These are phyloP conservation scores for Gerris lacustris DNA, from an alignment of 2,888 invertebrate genomes.

Conservation along the genomic window DNA sequence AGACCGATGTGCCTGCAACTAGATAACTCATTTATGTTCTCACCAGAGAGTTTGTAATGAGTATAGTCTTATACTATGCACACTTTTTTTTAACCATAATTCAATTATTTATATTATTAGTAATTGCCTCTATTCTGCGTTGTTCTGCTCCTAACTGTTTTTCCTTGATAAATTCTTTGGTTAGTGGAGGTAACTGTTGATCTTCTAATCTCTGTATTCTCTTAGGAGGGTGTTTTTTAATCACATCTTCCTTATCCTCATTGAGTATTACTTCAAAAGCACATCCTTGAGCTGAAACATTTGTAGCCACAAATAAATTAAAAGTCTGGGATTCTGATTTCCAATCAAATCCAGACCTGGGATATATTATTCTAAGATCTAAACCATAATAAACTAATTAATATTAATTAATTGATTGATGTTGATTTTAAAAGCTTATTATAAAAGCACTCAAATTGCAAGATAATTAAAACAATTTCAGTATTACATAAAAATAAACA, in stretches of 20 bases:
- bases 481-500: no score
- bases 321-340: no score
- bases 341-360: no score
- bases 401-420: no score
- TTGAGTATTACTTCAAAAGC: constrained; percentile 50
- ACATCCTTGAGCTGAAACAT: constrained; percentile 32
- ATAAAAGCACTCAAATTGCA: no score
- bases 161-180: constrained; percentile 49
- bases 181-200: constrained; percentile 46
- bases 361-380: no score
- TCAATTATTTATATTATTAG: constrained; percentile 22
- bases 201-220: constrained; percentile 55
- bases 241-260: constrained; percentile 39
- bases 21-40: no score
- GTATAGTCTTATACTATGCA: background rate
- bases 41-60: background rate
- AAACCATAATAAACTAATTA: no score
- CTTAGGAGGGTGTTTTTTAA: constrained; percentile 52
- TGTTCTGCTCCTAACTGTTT: constrained; percentile 61
- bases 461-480: no score
- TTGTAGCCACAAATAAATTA: background rate
- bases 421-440: no score
- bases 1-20: no score
- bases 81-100: background rate
- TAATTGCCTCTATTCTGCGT: constrained; percentile 47